Evolutionary conservation across 1,140 invertebrate genomes (phyloP).

Genomic region (fruit fly (Drosophila melanogaster)): Release_6_plus_ISO1_MT NC_004354.4:15181001-15181500

Average conservation of each 20-base stretch:
- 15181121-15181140: conserved; percentile 58
- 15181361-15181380: too few species aligned
- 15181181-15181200: conserved; percentile 51
- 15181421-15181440: conserved; percentile 70
- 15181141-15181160: conserved; percentile 70
- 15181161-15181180: conserved; percentile 66
- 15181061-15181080: conserved; percentile 69
- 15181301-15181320: conserved; percentile 59
- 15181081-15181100: conserved; percentile 36
- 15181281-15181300: conserved; percentile 52
- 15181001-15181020: conserved; percentile 79
- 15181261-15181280: conserved; percentile 45
- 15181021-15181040: conserved; percentile 79
- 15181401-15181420: conserved; percentile 56
- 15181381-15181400: background rate
- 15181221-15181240: conserved; percentile 9
- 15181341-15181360: background rate
- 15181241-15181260: conserved; percentile 63
- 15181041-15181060: conserved; percentile 79
- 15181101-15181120: conserved; percentile 12
- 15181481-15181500: conserved; percentile 76
- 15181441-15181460: conserved; percentile 70
- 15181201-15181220: background rate
- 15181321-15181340: conserved; percentile 64
- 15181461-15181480: conserved; percentile 66